Conservation (phyloP, 2,113 vertebrate genomes). For the Anthoscopus minutus region DNA sequence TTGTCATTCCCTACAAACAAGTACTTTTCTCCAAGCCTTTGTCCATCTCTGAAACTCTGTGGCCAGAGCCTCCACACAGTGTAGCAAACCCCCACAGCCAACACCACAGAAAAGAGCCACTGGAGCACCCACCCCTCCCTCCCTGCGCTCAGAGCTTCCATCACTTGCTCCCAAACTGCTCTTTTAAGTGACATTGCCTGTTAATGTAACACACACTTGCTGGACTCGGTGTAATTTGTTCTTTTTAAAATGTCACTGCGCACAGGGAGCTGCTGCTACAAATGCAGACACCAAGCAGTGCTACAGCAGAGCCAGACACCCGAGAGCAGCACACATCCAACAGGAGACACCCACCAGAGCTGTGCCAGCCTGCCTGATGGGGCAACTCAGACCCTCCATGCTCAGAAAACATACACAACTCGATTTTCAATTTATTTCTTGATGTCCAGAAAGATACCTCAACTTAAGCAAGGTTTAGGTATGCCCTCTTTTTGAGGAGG, state of each 20-base stretch:
- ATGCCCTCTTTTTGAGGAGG: too few species aligned
- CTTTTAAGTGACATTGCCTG: rapidly evolving
- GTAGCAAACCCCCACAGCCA: background rate
- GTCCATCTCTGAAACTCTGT: background rate
- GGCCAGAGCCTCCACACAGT: rapidly evolving
- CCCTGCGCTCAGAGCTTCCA: background rate
- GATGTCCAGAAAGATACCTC: background rate
- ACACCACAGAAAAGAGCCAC: rapidly evolving
- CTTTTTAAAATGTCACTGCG: background rate
- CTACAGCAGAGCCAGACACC: rapidly evolving
- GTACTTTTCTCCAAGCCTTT: background rate
- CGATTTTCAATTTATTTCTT: background rate
- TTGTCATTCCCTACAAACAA: background rate
- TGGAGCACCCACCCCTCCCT: background rate
- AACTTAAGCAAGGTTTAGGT: background rate
- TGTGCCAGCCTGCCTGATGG: rapidly evolving
- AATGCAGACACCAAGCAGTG: rapidly evolving
- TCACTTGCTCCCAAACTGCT: background rate
- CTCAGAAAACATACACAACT: background rate
- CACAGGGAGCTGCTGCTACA: background rate
- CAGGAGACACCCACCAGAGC: background rate
- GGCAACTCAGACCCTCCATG: background rate
- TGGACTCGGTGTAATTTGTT: background rate
- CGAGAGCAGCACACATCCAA: background rate
- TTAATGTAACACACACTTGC: background rate